These are phyloP conservation scores for Bombus consobrinus DNA, from an alignment of 1,140 invertebrate genomes.

Conservation along the genomic window DNA sequence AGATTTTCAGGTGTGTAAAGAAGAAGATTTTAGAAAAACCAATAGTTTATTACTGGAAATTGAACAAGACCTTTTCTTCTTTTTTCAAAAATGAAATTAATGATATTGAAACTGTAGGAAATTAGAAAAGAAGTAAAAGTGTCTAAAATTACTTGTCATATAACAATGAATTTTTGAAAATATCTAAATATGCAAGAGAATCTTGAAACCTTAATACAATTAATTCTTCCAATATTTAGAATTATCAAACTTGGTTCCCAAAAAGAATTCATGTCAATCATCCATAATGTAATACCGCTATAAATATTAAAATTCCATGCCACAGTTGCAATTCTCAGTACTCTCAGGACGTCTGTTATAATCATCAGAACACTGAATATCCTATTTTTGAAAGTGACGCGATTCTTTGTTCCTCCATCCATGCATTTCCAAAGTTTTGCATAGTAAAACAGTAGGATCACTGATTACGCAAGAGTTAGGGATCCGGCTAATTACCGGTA, in stretches of 20 bases:
- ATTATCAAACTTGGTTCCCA: background rate
- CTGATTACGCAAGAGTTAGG: constrained; percentile 19
- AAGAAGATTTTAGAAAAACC: too few species aligned
- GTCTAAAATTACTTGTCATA: background rate
- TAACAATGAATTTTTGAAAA: background rate
- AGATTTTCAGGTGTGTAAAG: too few species aligned
- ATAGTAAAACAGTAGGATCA: background rate
- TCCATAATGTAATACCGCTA: too few species aligned
- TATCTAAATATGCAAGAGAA: background rate
- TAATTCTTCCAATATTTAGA: too few species aligned
- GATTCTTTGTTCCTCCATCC: background rate
- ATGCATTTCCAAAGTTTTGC: constrained; percentile 6
- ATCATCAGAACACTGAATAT: too few species aligned
- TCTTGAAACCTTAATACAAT: background rate
- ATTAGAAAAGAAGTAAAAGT: too few species aligned
- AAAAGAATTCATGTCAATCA: background rate
- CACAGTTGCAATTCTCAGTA: background rate
- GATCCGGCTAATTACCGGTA: constrained; percentile 52
- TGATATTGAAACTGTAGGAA: too few species aligned
- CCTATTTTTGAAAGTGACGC: background rate
- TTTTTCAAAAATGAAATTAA: too few species aligned
- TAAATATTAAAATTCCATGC: background rate
- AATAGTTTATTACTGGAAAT: too few species aligned
- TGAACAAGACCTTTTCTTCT: too few species aligned
- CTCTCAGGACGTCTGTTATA: background rate